A percentile compares a stretch with the other conserved stretches of the same genome.
Evolutionary conservation across 2,888 invertebrate species (phyloP).

Genomic region (Melanostoma scalare): DNA sequence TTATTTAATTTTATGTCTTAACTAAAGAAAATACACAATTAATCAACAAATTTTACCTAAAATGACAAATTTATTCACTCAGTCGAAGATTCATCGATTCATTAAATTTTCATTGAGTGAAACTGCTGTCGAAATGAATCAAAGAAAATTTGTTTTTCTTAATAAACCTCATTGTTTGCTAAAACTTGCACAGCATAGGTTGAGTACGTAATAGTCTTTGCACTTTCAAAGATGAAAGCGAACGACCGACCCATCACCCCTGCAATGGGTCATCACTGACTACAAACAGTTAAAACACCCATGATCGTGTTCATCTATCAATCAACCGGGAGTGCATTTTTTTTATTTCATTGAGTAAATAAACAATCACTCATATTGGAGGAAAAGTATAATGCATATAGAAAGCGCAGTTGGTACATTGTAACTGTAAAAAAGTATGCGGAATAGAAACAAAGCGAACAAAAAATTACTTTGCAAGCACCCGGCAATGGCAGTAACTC

Average conservation of each 20-base stretch:
- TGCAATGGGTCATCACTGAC: constrained; percentile 19
- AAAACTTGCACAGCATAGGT: too few species aligned
- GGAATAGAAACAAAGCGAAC: constrained; percentile 41
- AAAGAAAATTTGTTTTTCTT: too few species aligned
- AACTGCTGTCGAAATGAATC: too few species aligned
- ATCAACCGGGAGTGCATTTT: constrained; percentile 25
- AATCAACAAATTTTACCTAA: too few species aligned
- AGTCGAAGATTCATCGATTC: too few species aligned
- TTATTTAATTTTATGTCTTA: too few species aligned
- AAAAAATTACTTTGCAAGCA: background rate
- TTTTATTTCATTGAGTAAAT: constrained; percentile 4
- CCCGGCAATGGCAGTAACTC: constrained; percentile 41
- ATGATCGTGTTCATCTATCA: constrained; percentile 50
- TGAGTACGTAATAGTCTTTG: constrained; percentile 19
- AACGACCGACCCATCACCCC: constrained; percentile 43
- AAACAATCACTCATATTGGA: constrained; percentile 41
- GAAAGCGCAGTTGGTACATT: constrained; percentile 50
- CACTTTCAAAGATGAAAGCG: constrained; percentile 33
- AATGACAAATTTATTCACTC: too few species aligned
- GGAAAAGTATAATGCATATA: background rate
- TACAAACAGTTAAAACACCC: constrained; percentile 30
- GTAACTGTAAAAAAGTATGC: constrained; percentile 34
- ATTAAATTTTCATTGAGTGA: too few species aligned
- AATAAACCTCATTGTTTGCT: too few species aligned
- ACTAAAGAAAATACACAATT: too few species aligned